Conservation (phyloP, 2,113 vertebrate genomes). For the Sarotherodon lohbergeri region DNA sequence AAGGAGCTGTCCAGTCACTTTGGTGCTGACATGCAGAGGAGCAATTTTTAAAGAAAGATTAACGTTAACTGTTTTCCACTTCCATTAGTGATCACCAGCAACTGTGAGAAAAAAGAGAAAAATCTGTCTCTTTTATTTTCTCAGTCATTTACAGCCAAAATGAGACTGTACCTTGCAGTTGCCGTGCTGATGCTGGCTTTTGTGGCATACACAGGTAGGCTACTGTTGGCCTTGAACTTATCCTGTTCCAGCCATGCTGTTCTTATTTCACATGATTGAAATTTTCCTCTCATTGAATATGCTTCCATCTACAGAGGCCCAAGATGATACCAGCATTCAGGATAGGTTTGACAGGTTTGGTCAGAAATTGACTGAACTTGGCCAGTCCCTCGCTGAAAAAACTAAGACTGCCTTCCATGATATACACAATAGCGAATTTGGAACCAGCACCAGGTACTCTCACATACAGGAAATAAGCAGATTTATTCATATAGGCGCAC, state of each 20-base stretch:
- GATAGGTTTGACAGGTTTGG: not conserved
- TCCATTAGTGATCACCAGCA: not conserved
- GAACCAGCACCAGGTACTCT: constrained; percentile 25
- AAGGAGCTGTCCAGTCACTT: not conserved
- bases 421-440: constrained; percentile 8
- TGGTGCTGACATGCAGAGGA: constrained; percentile 5
- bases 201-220: constrained; percentile 65
- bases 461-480: not conserved
- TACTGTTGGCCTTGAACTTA: not conserved
- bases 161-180: constrained; percentile 69
- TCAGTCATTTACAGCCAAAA: constrained; percentile 31
- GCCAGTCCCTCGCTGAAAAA: not conserved
- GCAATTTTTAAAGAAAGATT: not conserved
- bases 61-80: not conserved
- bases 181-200: constrained; percentile 72
- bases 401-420: not conserved
- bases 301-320: constrained; percentile 52
- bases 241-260: not conserved
- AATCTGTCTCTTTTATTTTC: not conserved
- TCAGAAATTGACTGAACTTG: not conserved
- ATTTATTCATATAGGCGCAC: not conserved
- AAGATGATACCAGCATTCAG: constrained; percentile 9
- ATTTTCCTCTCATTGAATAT: not conserved
- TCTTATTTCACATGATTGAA: not conserved
- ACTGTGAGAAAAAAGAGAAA: not conserved